Percentiles rank a stretch among this genome's conserved stretches.
phyloP scores from a whole-genome alignment of 2,888 invertebrate species.

The Lottia scabra region DNA sequence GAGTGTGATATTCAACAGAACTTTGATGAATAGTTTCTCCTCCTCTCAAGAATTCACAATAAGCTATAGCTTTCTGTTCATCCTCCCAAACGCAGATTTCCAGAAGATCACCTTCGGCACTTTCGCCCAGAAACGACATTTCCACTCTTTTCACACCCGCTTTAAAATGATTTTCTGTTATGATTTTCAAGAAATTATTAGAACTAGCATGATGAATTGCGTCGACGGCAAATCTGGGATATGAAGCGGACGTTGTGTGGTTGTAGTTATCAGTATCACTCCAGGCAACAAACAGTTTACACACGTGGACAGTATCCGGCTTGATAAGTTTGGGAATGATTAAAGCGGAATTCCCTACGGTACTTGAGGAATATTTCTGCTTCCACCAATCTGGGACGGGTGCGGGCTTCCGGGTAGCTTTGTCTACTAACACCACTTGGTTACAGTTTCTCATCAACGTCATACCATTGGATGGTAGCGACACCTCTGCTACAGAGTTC shows the following conservation, averaged over 20 bases:
- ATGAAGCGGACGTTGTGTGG: conserved; percentile 51
- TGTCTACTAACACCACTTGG: conserved; percentile 56
- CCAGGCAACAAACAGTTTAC: conserved; percentile 39
- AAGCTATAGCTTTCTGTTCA: background rate
- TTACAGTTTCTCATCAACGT: conserved; percentile 39
- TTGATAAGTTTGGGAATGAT: conserved; percentile 37
- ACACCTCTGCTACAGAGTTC: conserved; percentile 36
- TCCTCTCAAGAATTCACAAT: background rate
- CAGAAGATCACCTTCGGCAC: conserved; percentile 50
- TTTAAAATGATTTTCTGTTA: conserved; percentile 35
- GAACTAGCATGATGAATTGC: conserved; percentile 36
- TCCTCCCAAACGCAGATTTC: conserved; percentile 49
- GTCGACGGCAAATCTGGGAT: conserved; percentile 45
- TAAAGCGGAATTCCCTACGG: conserved; percentile 33
- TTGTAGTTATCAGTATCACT: conserved; percentile 49
- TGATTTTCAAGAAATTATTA: background rate
- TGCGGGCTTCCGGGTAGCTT: conserved; percentile 48
- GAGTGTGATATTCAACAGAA: background rate
- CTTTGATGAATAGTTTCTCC: background rate
- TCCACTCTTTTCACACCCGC: conserved; percentile 48
- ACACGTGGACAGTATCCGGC: conserved; percentile 36
- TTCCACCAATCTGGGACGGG: conserved; percentile 61
- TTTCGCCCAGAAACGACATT: conserved; percentile 54
- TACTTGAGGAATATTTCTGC: conserved; percentile 44
- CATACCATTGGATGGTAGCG: conserved; percentile 27